Base-by-base conservation (phyloP, 2,797 vertebrate species). In the Odontamblyopus rebecca region DNA sequence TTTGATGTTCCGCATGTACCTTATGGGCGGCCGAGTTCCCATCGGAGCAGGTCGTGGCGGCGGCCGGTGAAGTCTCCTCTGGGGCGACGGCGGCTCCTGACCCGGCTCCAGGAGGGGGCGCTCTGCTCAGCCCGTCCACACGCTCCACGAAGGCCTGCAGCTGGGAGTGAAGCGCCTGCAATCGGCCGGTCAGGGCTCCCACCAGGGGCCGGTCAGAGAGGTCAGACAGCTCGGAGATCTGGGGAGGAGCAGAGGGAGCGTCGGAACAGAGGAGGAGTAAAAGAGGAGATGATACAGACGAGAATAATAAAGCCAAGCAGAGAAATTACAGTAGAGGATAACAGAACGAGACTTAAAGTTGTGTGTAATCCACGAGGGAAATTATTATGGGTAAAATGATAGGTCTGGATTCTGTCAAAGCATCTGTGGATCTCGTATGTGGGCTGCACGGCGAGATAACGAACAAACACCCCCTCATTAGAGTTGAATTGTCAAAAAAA, bases 131-230 rank as follows among this genome's bases (percentile, higher is more conserved):
- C 53, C 73, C 26, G 59, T 98, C 97, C 0, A 97, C 94, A 81
- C 86, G 95, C 84, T 96, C 95, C 19, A 94, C 90, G 32, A 99
- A 96, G 83, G 92, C 88, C 74, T 95, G 94, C 29, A 99, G 92
- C 85, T 98, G 96, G 75, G 92, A 90, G 85, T 99, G 96, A 2
- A 99, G 90, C 70, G 93, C 88, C 5, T 95, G 93, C 54, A 99
- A 95, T 70, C 96, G 89, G 85, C 95, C 93, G 80, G 95, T 93
- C 86, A 99, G 92, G 70, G 95, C 94, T 0, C 93, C 95, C 57
- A 97, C 93, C 68, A 98, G 93, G 75, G 97, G 96, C 64, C 94
- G 84, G 30, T 96, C 95, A 0, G 93, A 82, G 63, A 90, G 73
- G 35, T 91, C 90, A 0, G 91, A 90, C 76, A 91, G 85, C 76